Evolutionary conservation across 2,888 invertebrate species (phyloP), one percentile per base, ranked within the genome.

Genomic region (Acleris cristana): DNA sequence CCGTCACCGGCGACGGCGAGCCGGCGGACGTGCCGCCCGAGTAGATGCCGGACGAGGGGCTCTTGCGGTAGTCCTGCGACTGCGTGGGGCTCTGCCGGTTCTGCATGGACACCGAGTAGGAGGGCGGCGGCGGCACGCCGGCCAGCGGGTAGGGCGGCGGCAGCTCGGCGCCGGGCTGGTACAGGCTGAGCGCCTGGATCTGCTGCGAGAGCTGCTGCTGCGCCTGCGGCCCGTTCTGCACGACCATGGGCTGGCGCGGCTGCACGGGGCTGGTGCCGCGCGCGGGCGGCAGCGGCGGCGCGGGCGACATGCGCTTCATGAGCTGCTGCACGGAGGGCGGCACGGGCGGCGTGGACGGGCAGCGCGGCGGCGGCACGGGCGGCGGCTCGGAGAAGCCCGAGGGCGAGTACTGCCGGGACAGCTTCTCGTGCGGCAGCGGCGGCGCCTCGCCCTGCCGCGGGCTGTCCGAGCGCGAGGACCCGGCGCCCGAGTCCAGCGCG

Each of bases 181-280:
- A 97, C 74, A 97, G 94, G 81, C 94, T 96, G 70, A 98, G 92
- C 26, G 97, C 97, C 88, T 98, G 98, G 89, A 98, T 96, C 85
- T 98, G 97, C 85, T 98, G 98, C 64, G 96, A 94, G 62, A 98
- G 93, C 86, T 98, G 97, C 79, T 98, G 97, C 82, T 97, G 97
- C 60, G 95, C 96, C 81, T 95, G 96, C 18, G 96, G 96, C 14
- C 95, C 96, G 83, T 96, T 96, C 86, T 96, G 96, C 62, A 96
- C 96, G 72, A 97, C 95, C 95, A 96, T 96, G 67, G 96, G 97
- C 79, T 95, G 95, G 45, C 96, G 91, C 53, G 94, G 94, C 65
- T 92, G 93, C 64, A 95, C 97, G 66, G 96, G 98, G 88, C 95
- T 96, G 76, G 96, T 96, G 74, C 95, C 95, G 58, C 95, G 90